Base-by-base conservation (phyloP, 1,140 invertebrate species). In the Zophobas morio region DNA sequence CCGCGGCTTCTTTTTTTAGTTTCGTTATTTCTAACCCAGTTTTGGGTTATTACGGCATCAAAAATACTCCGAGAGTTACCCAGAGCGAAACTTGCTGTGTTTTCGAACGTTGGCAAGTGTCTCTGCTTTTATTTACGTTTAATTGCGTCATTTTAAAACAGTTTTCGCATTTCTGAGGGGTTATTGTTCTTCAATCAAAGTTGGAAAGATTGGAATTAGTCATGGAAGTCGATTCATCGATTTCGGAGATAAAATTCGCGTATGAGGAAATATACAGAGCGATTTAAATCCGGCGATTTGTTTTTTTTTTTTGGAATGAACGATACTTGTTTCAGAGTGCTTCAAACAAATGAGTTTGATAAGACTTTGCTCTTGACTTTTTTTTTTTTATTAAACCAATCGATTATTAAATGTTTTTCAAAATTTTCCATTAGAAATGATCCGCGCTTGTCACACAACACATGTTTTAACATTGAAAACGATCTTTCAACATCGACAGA, bases 31-130 rank as follows among this genome's bases (percentile, higher is more conserved):
- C 6, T 54, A n/a, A 32, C 20, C 20, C 3, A 63, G 2, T n/a
- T n/a, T 66, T 20, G 49, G n/a, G 20, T 51, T 51, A 51, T 66
- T 66, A 66, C 60, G 60, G 60, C 6, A 37, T 40, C 33, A 66
- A 66, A 66, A 66, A 66, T 66, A 66, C 40, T 37, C 42, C 33
- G 60, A 20, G 39, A 66, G 42, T 42, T 66, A 40, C 42, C 39
- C 60, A 39, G 6, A 39, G 60, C 40, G 32, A 66, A 66, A 42
- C 40, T 66, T 66, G 60, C 42, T 66, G 39, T 63, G 57, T 37
- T 63, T 63, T 66, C n/a, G 6, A 47, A 34, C 33, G 37, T 66
- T 66, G 60, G 60, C 60, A 66, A 66, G 60, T 66, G 60, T 42
- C 33, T 66, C 60, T 6, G 42, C 42, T 42, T 66, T 40, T 66